Evolutionary conservation across 2,113 vertebrate genomes (phyloP), one percentile per base, ranked within the genome.

Genomic region (Dipodomys stephensi): DNA sequence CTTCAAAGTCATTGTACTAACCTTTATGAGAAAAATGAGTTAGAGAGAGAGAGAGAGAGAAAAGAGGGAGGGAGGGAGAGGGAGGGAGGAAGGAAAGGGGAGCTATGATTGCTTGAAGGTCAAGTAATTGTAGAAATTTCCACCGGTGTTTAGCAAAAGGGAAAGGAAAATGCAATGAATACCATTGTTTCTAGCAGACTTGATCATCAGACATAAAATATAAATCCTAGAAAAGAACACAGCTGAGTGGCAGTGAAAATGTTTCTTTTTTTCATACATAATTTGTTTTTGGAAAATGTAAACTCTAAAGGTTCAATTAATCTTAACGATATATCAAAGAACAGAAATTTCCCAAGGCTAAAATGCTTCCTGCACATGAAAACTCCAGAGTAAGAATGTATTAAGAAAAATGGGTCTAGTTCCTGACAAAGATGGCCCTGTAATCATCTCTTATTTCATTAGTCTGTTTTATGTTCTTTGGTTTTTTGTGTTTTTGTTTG

Each of bases 271-370:
- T 86, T 80, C 49, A 39, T 46, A 91, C 25, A 72, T 92, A 73
- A 88, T 87, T 94, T 95, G 62, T 53, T 80, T 77, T 69, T 79
- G 80, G 68, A 93, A 94, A 84, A 88, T 80, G 28, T 57, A 81
- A 87, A 94, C 46, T 67, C 27, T 32, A 83, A 90, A 87, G 88
- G 4, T 27, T 39, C 44, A 60, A 76, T 90, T 88, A 32, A 81
- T 60, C 64, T 49, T 82, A 87, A 83, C 7, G 32, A 92, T 62
- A 18, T 78, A 46, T 78, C 68, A 84, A 91, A 94, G 57, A 94
- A 83, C 28, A 91, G 39, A 72, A 80, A 83, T 57, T 91, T 69
- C 44, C 64, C 35, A 35, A 27, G 28, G 62, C 72, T 72, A 39
- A 77, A 87, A 73, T 15, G 32, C 57, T 78, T 49, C 67, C 28